phyloP scores from a whole-genome alignment of 1,140 invertebrate species.

The Homalodisca vitripennis region DNA sequence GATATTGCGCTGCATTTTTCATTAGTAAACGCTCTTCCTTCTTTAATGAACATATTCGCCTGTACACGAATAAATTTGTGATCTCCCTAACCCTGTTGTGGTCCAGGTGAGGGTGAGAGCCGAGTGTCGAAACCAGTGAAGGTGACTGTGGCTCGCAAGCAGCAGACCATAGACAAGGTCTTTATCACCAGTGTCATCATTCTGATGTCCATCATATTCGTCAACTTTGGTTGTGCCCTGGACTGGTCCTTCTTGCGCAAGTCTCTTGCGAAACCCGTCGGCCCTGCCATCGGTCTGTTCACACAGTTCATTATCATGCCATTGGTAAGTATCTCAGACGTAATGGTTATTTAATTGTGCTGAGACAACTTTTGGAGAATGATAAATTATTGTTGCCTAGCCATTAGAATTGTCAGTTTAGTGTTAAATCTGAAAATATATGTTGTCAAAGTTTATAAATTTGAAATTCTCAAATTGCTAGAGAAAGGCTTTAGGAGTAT shows the following conservation, averaged over 20 bases:
- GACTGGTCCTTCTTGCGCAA: constrained; percentile 70
- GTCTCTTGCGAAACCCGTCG: constrained; percentile 73
- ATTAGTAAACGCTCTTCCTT: too few relatives aligned
- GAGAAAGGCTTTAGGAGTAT: too few relatives aligned
- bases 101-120: too few relatives aligned
- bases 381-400: neutral
- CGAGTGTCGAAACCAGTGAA: constrained; percentile 46
- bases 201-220: constrained; percentile 82
- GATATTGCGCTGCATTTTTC: too few relatives aligned
- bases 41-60: too few relatives aligned
- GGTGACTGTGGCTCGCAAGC: constrained; percentile 62
- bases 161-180: constrained; percentile 66
- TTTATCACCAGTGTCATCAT: constrained; percentile 76
- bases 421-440: neutral
- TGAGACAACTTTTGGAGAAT: neutral
- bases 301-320: constrained; percentile 90
- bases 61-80: too few relatives aligned
- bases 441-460: neutral
- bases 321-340: constrained; percentile 69
- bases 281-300: constrained; percentile 77
- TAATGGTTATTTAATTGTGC: constrained; percentile 24
- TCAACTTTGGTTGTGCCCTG: constrained; percentile 92
- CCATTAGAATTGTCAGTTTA: neutral
- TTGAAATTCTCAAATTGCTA: neutral
- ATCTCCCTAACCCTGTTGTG: too few relatives aligned